Conservation (phyloP, 2,888 invertebrate species). For the Tipula unca region DNA sequence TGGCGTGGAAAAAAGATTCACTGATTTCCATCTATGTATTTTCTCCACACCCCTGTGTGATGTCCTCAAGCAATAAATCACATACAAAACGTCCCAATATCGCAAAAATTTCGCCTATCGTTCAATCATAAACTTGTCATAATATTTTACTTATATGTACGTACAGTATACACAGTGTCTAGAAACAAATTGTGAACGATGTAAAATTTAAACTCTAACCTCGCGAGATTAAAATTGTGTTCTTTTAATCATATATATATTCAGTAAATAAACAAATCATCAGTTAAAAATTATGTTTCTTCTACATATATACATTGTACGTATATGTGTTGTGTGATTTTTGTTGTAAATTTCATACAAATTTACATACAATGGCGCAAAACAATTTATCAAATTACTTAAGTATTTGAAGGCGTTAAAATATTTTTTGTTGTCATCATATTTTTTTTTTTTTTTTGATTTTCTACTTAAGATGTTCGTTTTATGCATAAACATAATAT, state of each 20-base stretch:
- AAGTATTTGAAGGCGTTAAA: conserved; percentile 14
- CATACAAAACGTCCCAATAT: too few relatives aligned
- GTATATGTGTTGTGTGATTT: not conserved
- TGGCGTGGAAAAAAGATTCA: too few relatives aligned
- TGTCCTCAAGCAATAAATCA: too few relatives aligned
- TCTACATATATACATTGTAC: not conserved
- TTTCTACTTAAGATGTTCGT: not conserved
- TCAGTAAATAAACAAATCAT: not conserved
- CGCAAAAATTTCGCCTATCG: not conserved
- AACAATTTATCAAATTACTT: not conserved
- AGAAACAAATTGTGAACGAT: not conserved
- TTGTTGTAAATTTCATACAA: not conserved
- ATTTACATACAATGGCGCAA: not conserved
- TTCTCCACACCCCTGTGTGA: too few relatives aligned
- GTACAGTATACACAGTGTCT: not conserved
- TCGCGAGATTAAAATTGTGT: not conserved
- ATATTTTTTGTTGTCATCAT: not conserved
- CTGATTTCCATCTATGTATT: too few relatives aligned
- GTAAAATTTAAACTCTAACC: not conserved
- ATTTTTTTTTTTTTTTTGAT: not conserved
- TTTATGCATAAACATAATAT: not conserved
- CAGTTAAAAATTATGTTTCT: not conserved
- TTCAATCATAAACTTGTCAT: not conserved
- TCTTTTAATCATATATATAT: not conserved
- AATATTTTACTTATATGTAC: not conserved